phyloP scores from a whole-genome alignment of 2,113 vertebrate genomes.

The Heloderma charlesbogerti region DNA sequence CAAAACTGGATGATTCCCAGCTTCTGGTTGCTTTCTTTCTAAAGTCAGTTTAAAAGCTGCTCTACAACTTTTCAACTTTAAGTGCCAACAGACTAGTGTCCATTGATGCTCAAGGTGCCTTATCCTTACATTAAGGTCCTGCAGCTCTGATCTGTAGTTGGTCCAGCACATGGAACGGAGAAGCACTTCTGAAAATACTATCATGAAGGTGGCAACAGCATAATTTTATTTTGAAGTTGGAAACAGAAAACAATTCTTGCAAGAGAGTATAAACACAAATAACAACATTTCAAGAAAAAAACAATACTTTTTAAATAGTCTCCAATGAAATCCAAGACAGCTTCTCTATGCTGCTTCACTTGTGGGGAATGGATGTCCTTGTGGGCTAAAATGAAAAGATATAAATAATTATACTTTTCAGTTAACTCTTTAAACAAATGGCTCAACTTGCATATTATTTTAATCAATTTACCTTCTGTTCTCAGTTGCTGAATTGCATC shows the following conservation, averaged over 20 bases:
- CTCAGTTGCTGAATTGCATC: conserved; percentile 94
- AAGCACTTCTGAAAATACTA: not conserved
- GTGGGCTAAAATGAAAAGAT: conserved; percentile 78
- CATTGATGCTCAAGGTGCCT: not conserved
- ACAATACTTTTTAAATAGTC: conserved; percentile 90
- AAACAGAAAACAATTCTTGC: not conserved
- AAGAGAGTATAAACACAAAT: not conserved
- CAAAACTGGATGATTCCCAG: not conserved
- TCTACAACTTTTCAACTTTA: not conserved
- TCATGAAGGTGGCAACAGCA: not conserved
- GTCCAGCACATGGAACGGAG: not conserved
- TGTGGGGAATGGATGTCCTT: conserved; percentile 86
- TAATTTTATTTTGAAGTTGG: not conserved
- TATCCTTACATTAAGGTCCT: not conserved
- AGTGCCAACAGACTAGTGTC: not conserved
- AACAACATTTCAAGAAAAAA: not conserved
- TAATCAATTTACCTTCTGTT: conserved; percentile 81
- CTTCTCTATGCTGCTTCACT: conserved; percentile 90
- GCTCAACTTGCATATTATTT: not conserved
- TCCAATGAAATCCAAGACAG: conserved; percentile 90
- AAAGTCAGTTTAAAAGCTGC: not conserved
- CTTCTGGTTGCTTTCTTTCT: not conserved
- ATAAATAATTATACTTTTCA: not conserved
- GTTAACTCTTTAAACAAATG: not conserved
- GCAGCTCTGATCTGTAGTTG: not conserved